Conservation (phyloP, 1,140 invertebrate species). For the Protaetia brevitarsis region DNA sequence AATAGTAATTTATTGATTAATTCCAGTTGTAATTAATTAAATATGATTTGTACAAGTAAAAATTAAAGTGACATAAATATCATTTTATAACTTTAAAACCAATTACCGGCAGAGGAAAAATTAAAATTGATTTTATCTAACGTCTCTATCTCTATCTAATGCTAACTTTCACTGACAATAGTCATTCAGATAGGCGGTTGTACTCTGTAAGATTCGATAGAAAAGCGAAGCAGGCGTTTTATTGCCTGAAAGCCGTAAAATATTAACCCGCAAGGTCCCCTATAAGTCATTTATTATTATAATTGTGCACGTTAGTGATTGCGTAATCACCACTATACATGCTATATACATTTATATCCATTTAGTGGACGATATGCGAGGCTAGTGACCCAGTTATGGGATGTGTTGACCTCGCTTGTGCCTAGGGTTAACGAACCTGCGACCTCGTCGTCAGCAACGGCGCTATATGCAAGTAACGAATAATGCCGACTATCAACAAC, state of each 20-base stretch:
- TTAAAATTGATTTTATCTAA: background rate
- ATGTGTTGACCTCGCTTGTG: slow-evolving; percentile 9
- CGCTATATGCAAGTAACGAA: background rate
- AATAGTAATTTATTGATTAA: background rate
- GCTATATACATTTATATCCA: background rate
- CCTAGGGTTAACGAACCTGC: slow-evolving; percentile 7
- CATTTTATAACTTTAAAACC: background rate
- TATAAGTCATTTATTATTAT: background rate
- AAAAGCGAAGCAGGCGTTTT: background rate
- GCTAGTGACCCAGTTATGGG: slow-evolving; percentile 15
- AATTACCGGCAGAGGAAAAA: background rate
- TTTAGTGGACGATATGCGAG: slow-evolving; percentile 3
- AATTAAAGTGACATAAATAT: background rate
- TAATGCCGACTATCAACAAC: too few species aligned
- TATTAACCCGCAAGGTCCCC: background rate
- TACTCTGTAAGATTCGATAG: too few species aligned
- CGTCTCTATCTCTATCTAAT: too few species aligned
- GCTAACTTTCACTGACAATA: too few species aligned
- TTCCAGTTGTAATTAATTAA: background rate
- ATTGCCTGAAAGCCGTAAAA: background rate
- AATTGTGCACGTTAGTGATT: background rate
- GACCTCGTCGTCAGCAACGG: background rate
- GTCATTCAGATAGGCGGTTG: too few species aligned
- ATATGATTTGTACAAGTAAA: background rate
- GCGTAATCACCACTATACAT: background rate